Base-by-base conservation (phyloP, 1,140 invertebrate species). In the Papilio polytes region DNA sequence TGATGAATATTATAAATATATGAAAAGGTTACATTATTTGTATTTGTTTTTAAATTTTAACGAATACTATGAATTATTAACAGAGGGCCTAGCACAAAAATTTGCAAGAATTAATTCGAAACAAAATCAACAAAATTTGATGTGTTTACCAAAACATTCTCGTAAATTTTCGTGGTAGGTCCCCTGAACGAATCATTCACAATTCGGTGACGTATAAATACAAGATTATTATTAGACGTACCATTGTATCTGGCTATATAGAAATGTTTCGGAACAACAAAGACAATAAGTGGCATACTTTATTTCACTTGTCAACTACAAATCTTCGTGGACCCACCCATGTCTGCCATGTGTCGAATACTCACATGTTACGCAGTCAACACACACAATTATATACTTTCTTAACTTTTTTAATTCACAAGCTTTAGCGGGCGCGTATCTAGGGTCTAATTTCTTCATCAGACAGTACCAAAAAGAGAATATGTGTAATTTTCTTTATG, bases 251-350 rank as follows among this genome's bases (percentile, higher is more conserved):
- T 63, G 22, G 3, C 78, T 82, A 44, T 70, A 79, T 80, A 80
- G 78, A 80, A 81, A 74, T 84, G 84, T 87, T 85, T 63, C 74
- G 74, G 82, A 85, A 82, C 78, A 76, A 63, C n/a, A 59, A 66
- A 41, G n/a, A 76, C 80, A 85, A 82, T 87, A 84, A 89, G 80
- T 85, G 84, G 83, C 82, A 85, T 89, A 89, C 86, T 89, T 91
- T 91, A 90, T 89, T 91, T 88, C 86, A 88, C 85, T 88, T 93
- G 93, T 93, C 93, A 91, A 87, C 92, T 86, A 94, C 92, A 94
- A 94, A 94, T 94, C 93, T 94, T 92, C 77, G 77, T 80, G 82
- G 87, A 90, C 91, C 89, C 92, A 88, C 92, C 91, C 90, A 90
- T 89, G 89, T 88, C 90, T 90, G 81, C 85, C 88, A 90, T 88